A percentile compares a stretch with the other conserved stretches of the same genome.
Evolutionary conservation across 1,140 invertebrate species (phyloP).

Genomic region (Ectropis grisescens): DNA sequence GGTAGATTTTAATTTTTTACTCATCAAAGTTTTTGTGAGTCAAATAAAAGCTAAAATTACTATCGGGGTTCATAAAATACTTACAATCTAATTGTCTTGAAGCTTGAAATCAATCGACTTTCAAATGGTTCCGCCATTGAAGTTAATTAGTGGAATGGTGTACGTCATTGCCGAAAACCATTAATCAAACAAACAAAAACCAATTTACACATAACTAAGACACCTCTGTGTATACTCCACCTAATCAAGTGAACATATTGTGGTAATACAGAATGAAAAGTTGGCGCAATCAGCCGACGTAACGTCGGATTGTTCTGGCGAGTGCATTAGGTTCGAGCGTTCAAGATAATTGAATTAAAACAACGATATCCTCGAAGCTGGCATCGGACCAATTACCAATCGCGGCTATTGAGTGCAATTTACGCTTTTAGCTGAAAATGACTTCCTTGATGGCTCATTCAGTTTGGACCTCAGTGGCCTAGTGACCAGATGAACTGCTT

Average conservation of each 20-base stretch:
- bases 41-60: too few relatives aligned
- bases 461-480: slow-evolving; percentile 17
- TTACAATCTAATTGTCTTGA: too few relatives aligned
- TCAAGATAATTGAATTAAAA: slow-evolving; percentile 39
- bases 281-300: slow-evolving; percentile 16
- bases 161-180: too few relatives aligned
- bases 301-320: slow-evolving; percentile 17
- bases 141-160: too few relatives aligned
- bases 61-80: too few relatives aligned
- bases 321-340: slow-evolving; percentile 26
- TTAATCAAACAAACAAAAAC: too few relatives aligned
- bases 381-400: slow-evolving; percentile 50
- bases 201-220: too few relatives aligned
- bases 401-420: slow-evolving; percentile 37
- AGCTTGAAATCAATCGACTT: too few relatives aligned
- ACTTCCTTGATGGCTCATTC: slow-evolving; percentile 41
- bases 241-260: neutral
- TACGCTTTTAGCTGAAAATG: slow-evolving; percentile 45
- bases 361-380: slow-evolving; percentile 40
- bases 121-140: too few relatives aligned
- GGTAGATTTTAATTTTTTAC: too few relatives aligned
- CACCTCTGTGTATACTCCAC: too few relatives aligned
- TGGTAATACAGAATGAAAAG: slow-evolving; percentile 11
- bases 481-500: slow-evolving; percentile 7
- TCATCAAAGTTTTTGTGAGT: too few relatives aligned